A percentile compares a stretch with the other conserved stretches of the same genome.
phyloP scores from a whole-genome alignment of 2,888 invertebrate species.

The Agonopterix alstromeriana region DNA sequence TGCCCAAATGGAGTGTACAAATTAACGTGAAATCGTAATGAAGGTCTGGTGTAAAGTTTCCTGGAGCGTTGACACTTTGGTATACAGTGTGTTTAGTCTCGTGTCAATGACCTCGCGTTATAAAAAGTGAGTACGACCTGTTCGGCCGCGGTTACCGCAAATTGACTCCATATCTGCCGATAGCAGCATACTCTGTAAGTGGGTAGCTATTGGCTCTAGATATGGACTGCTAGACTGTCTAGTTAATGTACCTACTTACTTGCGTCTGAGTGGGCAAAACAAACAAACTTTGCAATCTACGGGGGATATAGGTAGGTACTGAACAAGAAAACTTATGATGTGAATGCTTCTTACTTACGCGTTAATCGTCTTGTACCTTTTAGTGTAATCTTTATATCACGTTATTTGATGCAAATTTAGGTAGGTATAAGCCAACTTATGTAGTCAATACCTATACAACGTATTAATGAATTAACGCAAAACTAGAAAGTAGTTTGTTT shows the following conservation, averaged over 20 bases:
- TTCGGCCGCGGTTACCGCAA: slow-evolving; percentile 48
- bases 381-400: no score
- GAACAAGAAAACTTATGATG: no score
- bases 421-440: no score
- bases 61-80: slow-evolving; percentile 44
- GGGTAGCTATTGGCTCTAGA: slow-evolving; percentile 13
- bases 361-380: no score
- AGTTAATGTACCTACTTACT: slow-evolving; percentile 3
- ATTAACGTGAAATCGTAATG: slow-evolving; percentile 15
- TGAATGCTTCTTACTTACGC: no score
- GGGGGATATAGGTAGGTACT: no score
- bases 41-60: slow-evolving; percentile 31
- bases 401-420: no score
- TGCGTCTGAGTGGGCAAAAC: neutral
- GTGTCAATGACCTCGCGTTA: slow-evolving; percentile 53
- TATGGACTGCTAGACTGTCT: slow-evolving; percentile 13
- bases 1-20: neutral
- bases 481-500: no score
- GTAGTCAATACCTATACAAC: no score
- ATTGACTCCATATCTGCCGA: slow-evolving; percentile 62
- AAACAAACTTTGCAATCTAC: neutral
- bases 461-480: no score
- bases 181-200: slow-evolving; percentile 18
- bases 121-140: slow-evolving; percentile 66
- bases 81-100: slow-evolving; percentile 39